phyloP scores from a whole-genome alignment of 2,888 invertebrate genomes.

The Trisateles emortualis region DNA sequence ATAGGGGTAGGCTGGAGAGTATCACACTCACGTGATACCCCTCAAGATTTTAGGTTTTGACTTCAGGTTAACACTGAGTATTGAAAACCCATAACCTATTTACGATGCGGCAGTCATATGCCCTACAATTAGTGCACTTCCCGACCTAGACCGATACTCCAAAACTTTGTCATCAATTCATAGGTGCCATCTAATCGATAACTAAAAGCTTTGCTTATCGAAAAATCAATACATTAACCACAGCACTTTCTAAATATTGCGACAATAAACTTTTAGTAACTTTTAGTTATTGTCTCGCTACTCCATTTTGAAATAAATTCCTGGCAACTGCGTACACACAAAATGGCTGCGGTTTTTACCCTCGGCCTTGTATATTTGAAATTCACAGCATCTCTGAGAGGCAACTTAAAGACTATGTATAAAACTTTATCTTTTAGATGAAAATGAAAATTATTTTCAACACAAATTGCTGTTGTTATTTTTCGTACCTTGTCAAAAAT shows the following conservation, averaged over 20 bases:
- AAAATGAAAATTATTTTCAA: background rate
- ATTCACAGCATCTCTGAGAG: background rate
- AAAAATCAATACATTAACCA: constrained; percentile 21
- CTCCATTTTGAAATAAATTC: background rate
- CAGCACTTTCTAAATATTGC: background rate
- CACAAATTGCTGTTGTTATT: no score
- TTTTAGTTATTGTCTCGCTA: background rate
- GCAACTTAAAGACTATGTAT: background rate
- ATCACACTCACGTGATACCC: no score
- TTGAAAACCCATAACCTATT: no score
- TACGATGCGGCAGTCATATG: no score
- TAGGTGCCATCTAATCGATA: background rate
- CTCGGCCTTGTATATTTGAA: constrained; percentile 4
- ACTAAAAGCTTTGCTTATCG: background rate
- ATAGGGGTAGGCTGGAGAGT: no score
- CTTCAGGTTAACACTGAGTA: no score
- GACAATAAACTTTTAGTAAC: background rate
- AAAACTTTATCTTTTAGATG: constrained; percentile 1
- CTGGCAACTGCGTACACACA: background rate
- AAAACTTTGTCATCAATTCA: no score
- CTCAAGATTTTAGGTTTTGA: no score
- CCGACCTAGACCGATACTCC: no score
- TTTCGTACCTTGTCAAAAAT: no score
- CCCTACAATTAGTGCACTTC: no score
- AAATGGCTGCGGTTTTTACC: constrained; percentile 5